Conservation (phyloP, 2,888 invertebrate species). For the Octodonta nipae region DNA sequence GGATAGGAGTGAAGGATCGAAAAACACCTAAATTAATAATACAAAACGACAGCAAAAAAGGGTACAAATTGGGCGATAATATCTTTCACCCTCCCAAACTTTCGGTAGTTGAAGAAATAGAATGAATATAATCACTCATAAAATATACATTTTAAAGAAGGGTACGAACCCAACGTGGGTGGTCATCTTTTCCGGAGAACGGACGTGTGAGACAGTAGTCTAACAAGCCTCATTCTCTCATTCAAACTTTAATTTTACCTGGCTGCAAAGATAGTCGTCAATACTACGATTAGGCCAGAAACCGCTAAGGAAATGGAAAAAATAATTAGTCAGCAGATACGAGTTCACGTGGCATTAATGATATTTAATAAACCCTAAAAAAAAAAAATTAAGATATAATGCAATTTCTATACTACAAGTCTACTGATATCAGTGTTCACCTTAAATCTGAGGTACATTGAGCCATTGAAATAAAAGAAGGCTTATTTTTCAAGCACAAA, state of each 20-base stretch:
- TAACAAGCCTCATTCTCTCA: slow-evolving; percentile 1
- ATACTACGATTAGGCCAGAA: background rate
- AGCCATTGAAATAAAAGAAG: background rate
- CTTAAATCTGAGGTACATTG: slow-evolving; percentile 1
- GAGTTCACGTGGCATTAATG: slow-evolving; percentile 1
- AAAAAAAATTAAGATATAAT: slow-evolving; percentile 1
- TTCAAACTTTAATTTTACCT: background rate
- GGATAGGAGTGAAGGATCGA: too few species aligned
- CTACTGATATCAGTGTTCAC: slow-evolving; percentile 1
- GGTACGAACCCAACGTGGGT: too few species aligned
- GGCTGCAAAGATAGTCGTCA: background rate
- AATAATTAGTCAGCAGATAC: background rate
- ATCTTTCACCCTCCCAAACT: too few species aligned
- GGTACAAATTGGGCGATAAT: too few species aligned
- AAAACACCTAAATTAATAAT: too few species aligned
- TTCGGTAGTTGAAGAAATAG: too few species aligned
- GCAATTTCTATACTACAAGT: slow-evolving; percentile 1
- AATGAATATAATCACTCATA: too few species aligned
- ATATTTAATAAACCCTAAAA: background rate
- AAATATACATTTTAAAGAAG: too few species aligned
- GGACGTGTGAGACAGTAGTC: too few species aligned
- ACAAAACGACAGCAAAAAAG: too few species aligned
- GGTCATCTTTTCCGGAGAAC: too few species aligned
- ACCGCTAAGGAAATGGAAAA: slow-evolving; percentile 1
- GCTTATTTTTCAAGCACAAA: too few species aligned